Conservation (phyloP, 2,888 invertebrate species). For the Thysanoteuthis rhombus region DNA sequence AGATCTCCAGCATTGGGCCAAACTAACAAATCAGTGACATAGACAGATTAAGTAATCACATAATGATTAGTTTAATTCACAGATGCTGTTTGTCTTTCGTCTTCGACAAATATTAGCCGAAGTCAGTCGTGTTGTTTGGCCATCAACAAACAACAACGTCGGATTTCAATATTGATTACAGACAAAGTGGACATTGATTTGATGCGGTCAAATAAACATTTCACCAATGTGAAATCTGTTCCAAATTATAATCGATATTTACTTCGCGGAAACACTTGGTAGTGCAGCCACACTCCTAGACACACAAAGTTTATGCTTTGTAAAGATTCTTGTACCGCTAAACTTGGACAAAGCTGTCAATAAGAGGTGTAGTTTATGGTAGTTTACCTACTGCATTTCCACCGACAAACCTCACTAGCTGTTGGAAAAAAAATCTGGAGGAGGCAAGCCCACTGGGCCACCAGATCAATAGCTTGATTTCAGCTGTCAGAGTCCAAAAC, state of each 20-base stretch:
- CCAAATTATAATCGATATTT: not conserved
- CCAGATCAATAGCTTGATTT: no score
- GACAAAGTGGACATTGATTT: constrained; percentile 12
- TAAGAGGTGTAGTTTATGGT: no score
- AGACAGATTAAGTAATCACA: not conserved
- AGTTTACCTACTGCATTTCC: no score
- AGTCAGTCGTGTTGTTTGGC: not conserved
- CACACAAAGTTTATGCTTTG: not conserved
- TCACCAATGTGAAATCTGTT: not conserved
- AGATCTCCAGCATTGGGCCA: not conserved
- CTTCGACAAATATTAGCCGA: not conserved
- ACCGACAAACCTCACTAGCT: no score
- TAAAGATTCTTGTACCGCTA: no score
- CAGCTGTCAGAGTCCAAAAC: no score
- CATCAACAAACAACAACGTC: not conserved
- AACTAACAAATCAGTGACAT: not conserved
- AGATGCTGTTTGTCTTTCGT: not conserved
- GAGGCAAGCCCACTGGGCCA: no score
- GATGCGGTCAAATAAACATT: not conserved
- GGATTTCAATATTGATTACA: constrained; percentile 12
- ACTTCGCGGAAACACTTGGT: not conserved
- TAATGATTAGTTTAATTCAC: not conserved
- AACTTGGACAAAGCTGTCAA: no score
- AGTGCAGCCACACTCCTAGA: not conserved
- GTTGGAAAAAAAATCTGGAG: no score